Evolutionary conservation across 1,140 invertebrate species (phyloP), one percentile per base, ranked within the genome.

Genomic region (Nephila pilipes): DNA sequence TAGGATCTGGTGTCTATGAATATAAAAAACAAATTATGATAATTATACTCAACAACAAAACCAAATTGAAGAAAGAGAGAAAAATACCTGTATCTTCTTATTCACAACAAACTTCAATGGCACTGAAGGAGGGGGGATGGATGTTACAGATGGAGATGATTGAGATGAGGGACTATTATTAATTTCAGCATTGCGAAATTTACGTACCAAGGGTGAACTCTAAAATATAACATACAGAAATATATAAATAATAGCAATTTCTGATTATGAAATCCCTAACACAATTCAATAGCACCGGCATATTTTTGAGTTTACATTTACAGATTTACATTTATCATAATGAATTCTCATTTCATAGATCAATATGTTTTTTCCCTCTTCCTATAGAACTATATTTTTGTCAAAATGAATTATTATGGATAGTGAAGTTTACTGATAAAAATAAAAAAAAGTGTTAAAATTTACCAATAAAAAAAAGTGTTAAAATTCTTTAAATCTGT

Each of bases 121-220:
- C 25, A 93, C 60, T 18, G 65, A 87, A 55, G 91, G 85, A 12
- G 83, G 91, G 32, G 83, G 91, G 36, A 87, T 93, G 20, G 90
- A 65, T 32, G 46, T 57, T 3, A 58, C 29, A 79, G 85, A 60
- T 32, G 85, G 60, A 46, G 85, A 32, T 22, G 38, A 55, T 8
- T n/a, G 80, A 58, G 79, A 90, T 80, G 54, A 57, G 22, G 88
- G 69, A 90, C 25, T 83, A 46, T 36, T 69, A 12, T 10, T 36
- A 14, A 60, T 54, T 60, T 87, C 85, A 87, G 10, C 60, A 20
- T 14, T 87, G 14, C 85, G 55, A 29, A 60, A 60, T 36, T 60
- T 87, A 4, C 85, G 55, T 8, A 25, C n/a, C 14, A 88, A 22
- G 5, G 87, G 87, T 10, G 63, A 55, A 54, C 54, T 16, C 81